Evolutionary conservation across 2,888 invertebrate genomes (phyloP).

Genomic region (Andricus curvator): DNA sequence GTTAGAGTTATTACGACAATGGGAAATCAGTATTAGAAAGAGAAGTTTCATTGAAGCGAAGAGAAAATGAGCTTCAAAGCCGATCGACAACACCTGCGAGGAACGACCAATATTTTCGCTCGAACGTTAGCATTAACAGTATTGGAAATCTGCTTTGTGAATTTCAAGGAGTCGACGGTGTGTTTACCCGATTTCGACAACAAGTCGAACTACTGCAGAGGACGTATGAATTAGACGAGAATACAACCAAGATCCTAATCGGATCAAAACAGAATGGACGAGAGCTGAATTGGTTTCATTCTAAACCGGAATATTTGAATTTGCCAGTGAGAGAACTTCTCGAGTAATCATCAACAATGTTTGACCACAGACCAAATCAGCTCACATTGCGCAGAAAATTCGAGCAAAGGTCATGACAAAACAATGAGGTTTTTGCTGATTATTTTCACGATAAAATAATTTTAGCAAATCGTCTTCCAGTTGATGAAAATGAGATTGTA

Average conservation of each 20-base stretch:
- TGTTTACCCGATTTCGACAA: constrained; percentile 48
- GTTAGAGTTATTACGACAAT: too few species aligned
- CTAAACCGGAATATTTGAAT: constrained; percentile 49
- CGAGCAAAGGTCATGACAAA: constrained; percentile 51
- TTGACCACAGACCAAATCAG: constrained; percentile 51
- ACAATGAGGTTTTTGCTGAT: constrained; percentile 49
- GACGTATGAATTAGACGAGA: too few species aligned
- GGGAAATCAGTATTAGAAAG: too few species aligned
- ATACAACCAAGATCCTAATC: constrained; percentile 44
- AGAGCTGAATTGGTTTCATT: constrained; percentile 57
- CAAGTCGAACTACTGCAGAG: constrained; percentile 36
- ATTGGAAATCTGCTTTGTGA: too few species aligned
- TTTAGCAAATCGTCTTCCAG: constrained; percentile 46
- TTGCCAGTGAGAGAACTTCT: constrained; percentile 47
- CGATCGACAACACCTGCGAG: too few species aligned
- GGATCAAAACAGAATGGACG: constrained; percentile 49
- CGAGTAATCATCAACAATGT: constrained; percentile 49
- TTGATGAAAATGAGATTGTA: constrained; percentile 48
- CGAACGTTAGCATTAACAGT: too few species aligned
- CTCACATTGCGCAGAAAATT: constrained; percentile 49
- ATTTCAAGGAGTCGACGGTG: neutral
- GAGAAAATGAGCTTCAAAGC: too few species aligned
- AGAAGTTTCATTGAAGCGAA: too few species aligned
- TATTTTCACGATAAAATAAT: constrained; percentile 55
- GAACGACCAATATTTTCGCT: too few species aligned